Conservation (phyloP, 1,140 invertebrate species). For the Pseudomyrmex flavicornis region DNA sequence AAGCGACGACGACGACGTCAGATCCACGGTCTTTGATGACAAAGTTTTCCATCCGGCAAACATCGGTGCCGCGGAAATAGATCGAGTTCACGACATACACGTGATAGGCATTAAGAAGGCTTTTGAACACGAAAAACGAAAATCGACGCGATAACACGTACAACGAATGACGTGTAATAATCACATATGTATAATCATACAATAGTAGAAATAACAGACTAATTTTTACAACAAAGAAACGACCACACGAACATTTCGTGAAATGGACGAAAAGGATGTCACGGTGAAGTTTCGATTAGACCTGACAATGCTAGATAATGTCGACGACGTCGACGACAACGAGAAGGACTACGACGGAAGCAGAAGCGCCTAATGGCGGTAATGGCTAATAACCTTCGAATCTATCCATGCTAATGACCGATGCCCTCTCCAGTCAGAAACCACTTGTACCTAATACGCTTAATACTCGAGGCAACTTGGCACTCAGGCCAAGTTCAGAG, state of each 20-base stretch:
- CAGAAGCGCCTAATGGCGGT: conserved; percentile 77
- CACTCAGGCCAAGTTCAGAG: conserved; percentile 78
- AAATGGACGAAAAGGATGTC: conserved; percentile 22
- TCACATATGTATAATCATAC: too few relatives aligned
- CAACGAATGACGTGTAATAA: neutral
- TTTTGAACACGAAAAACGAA: conserved; percentile 62
- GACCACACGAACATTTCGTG: neutral
- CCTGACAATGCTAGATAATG: conserved; percentile 57
- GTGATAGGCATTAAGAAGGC: conserved; percentile 38
- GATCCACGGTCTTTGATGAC: conserved; percentile 72
- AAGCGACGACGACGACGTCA: conserved; percentile 51
- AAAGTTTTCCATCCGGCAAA: conserved; percentile 79
- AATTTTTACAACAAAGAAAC: conserved; percentile 60
- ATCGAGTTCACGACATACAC: conserved; percentile 59
- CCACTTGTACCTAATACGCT: conserved; percentile 80
- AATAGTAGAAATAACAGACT: conserved; percentile 28
- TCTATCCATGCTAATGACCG: conserved; percentile 83
- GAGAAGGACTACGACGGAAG: conserved; percentile 62
- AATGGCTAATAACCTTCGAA: conserved; percentile 83
- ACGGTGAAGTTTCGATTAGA: conserved; percentile 30
- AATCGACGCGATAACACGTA: neutral
- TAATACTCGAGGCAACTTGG: conserved; percentile 79
- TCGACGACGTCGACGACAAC: conserved; percentile 53
- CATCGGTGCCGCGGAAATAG: conserved; percentile 76
- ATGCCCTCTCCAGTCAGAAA: conserved; percentile 75